These are phyloP conservation scores for Willowsia nigromaculata DNA, from an alignment of 2,888 invertebrate species.

Conservation along the genomic window DNA sequence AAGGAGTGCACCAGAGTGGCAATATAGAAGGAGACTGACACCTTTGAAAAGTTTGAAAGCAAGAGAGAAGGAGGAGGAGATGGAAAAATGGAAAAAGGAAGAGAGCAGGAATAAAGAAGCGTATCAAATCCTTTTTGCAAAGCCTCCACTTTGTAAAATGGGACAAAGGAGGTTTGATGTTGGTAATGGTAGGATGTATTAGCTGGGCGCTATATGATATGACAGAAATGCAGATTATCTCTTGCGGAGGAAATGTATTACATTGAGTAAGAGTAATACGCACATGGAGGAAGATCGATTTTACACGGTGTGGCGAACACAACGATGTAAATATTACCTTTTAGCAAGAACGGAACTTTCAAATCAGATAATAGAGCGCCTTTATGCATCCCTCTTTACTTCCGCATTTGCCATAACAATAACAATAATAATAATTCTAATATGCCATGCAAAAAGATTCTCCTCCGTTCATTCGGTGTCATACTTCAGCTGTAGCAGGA, in stretches of 20 bases:
- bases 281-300: background rate
- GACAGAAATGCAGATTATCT: background rate
- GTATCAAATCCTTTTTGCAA: slow-evolving; percentile 56
- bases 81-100: background rate
- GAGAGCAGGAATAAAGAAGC: background rate
- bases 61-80: background rate
- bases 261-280: background rate
- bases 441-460: slow-evolving; percentile 24
- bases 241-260: background rate
- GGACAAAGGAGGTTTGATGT: slow-evolving; percentile 20
- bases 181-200: background rate
- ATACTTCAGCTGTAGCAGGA: background rate
- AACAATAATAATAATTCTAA: background rate
- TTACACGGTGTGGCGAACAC: background rate
- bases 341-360: slow-evolving; percentile 62
- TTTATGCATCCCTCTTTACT: slow-evolving; percentile 56
- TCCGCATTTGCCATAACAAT: slow-evolving; percentile 48
- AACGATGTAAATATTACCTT: slow-evolving; percentile 40
- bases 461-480: background rate
- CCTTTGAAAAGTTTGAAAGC: slow-evolving; percentile 23
- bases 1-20: slow-evolving; percentile 10
- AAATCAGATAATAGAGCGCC: slow-evolving; percentile 64
- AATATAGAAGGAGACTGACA: slow-evolving; percentile 23
- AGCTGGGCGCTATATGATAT: background rate
- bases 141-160: slow-evolving; percentile 31